phyloP scores from a whole-genome alignment of 2,113 vertebrate genomes.

The Varanus komodoensis region DNA sequence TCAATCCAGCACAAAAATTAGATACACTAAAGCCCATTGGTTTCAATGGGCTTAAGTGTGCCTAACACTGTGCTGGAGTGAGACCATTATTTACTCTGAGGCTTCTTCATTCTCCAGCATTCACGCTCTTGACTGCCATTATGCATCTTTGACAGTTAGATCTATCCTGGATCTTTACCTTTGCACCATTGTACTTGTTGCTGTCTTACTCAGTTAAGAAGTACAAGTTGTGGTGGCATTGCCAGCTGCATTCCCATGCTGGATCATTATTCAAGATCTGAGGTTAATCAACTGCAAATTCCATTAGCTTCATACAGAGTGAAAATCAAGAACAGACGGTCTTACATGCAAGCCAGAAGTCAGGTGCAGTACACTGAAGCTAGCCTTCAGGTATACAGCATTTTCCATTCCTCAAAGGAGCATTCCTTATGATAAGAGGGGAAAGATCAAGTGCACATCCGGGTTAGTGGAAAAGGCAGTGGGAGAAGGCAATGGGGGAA shows the following conservation, averaged over 20 bases:
- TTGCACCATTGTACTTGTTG: constrained; percentile 72
- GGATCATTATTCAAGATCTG: constrained; percentile 80
- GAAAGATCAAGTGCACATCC: constrained; percentile 55
- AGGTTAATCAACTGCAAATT: constrained; percentile 86
- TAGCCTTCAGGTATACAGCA: constrained; percentile 71
- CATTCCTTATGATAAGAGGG: constrained; percentile 39
- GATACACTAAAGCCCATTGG: too few species aligned
- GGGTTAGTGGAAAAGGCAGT: neutral
- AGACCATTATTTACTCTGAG: neutral
- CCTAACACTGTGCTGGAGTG: too few species aligned
- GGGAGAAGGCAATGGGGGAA: neutral
- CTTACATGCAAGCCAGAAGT: constrained; percentile 69
- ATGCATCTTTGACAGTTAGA: neutral
- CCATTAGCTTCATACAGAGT: constrained; percentile 82
- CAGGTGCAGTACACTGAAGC: constrained; percentile 74
- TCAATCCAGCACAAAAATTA: too few species aligned
- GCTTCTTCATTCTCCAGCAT: accelerated
- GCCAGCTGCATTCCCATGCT: constrained; percentile 78
- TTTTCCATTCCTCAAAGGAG: constrained; percentile 46
- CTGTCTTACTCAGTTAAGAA: constrained; percentile 77
- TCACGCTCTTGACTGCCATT: neutral
- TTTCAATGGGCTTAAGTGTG: too few species aligned
- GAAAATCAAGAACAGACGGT: constrained; percentile 82
- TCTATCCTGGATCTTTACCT: constrained; percentile 37
- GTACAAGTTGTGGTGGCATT: constrained; percentile 69